Evolutionary conservation across 2,113 vertebrate species (phyloP).

Genomic region (Meleagris gallopavo): DNA sequence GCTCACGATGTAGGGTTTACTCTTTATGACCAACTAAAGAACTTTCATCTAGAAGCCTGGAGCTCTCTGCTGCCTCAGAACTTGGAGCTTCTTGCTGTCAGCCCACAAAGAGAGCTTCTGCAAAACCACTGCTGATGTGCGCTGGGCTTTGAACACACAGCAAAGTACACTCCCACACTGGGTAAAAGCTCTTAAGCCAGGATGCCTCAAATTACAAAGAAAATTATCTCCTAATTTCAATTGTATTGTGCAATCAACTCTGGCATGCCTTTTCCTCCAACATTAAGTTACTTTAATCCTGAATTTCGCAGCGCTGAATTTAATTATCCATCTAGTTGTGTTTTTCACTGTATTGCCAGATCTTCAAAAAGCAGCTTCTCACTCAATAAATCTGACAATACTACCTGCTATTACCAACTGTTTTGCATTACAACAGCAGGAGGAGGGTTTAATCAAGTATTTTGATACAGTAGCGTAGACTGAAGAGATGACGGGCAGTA

Average conservation of each 20-base stretch:
- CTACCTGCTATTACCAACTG: constrained; percentile 55
- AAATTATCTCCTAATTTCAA: constrained; percentile 56
- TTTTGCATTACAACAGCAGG: constrained; percentile 59
- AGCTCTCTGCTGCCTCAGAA: not conserved
- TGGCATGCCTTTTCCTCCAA: constrained; percentile 30
- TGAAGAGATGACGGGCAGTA: constrained; percentile 52
- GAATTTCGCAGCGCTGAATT: constrained; percentile 43
- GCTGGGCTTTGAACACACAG: not conserved
- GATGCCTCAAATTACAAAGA: constrained; percentile 36
- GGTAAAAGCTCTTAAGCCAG: constrained; percentile 30
- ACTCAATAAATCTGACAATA: constrained; percentile 67
- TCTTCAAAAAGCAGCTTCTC: constrained; percentile 65
- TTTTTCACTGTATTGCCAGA: constrained; percentile 31
- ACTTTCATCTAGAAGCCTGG: not conserved
- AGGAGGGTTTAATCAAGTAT: constrained; percentile 63
- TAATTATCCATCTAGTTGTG: constrained; percentile 58
- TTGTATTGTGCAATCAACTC: constrained; percentile 18
- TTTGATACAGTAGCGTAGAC: constrained; percentile 60
- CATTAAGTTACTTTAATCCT: constrained; percentile 42
- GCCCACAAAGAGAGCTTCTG: not conserved
- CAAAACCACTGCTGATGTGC: not conserved
- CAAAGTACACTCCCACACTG: not conserved
- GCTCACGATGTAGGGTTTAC: not conserved
- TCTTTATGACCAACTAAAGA: not conserved
- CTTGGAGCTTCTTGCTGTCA: not conserved